Base-by-base conservation (phyloP, 2,888 invertebrate genomes). In the Luperina testacea region DNA sequence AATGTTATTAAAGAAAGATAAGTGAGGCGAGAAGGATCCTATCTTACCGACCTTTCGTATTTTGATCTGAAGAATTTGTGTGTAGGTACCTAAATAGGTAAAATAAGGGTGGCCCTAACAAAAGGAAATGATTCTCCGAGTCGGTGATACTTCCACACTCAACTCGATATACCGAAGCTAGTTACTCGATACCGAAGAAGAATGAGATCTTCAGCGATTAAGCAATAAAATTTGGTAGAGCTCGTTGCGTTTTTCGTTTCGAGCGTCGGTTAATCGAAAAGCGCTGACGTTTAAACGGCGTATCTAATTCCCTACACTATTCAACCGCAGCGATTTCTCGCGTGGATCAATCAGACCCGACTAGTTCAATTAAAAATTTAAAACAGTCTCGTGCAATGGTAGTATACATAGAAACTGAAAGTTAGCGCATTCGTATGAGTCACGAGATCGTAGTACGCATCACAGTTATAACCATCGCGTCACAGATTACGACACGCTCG, bases 401-500 rank as follows among this genome's bases (percentile, higher is more conserved):
- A 80, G 87, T 85, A 88, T 85, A 85, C 85, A 85, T 87, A 89
- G 94, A 95, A 95, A 95, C 92, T 85, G 94, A 95, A 95, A 95
- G 95, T 95, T 90, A 86, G 85, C 90, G 89, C 92, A 93, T 94
- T 91, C 89, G 91, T 93, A 95, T 94, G 93, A 93, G 90, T 92
- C 94, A 92, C 93, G 93, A 93, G 89, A 80, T 93, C 87, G 92
- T 93, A 91, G 91, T 94, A 94, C 94, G 92, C 92, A 92, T 92
- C 91, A 86, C 91, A 91, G 91, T 93, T 93, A 94, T 93, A 94
- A 93, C 92, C 92, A 87, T 87, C 88, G 91, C 95, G 95, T 95
- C 95, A 95, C 93, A 95, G 94, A 95, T 95, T 95, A 95, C 96
- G 95, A 93, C 91, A 90, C 91, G 94, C 90, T 96, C 96, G 95